phyloP scores from a whole-genome alignment of 2,888 invertebrate species.

The Congeria kusceri region DNA sequence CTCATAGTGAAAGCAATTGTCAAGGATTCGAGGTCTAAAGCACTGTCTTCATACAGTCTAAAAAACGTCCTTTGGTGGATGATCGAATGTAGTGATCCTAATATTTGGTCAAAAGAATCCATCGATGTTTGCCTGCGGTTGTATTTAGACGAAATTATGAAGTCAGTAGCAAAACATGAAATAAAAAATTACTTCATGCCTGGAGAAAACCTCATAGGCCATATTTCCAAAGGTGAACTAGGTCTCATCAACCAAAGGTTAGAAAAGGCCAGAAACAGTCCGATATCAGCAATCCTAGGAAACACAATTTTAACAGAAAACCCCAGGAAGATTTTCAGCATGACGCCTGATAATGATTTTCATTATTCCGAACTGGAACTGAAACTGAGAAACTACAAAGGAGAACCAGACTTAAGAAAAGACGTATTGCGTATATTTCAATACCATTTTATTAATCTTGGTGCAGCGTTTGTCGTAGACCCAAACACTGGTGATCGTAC shows the following conservation, averaged over 20 bases:
- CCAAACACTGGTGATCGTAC: slow-evolving; percentile 17
- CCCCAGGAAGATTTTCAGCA: background rate
- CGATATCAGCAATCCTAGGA: background rate
- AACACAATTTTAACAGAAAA: slow-evolving; percentile 10
- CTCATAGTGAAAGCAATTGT: slow-evolving; percentile 13
- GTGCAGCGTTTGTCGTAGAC: background rate
- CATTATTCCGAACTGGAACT: background rate
- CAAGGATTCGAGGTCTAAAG: slow-evolving; percentile 11
- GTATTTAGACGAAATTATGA: slow-evolving; percentile 6
- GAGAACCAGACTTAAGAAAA: background rate
- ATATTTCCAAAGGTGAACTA: background rate
- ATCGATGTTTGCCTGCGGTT: slow-evolving; percentile 3
- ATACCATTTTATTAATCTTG: slow-evolving; percentile 16
- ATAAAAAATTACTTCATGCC: slow-evolving; percentile 22
- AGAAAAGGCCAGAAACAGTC: slow-evolving; percentile 1
- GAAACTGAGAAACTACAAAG: background rate
- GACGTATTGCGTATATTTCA: background rate
- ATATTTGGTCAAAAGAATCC: background rate
- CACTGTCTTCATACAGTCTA: slow-evolving; percentile 24
- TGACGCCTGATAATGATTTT: slow-evolving; percentile 9
- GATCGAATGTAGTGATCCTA: slow-evolving; percentile 14
- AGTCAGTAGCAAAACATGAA: background rate
- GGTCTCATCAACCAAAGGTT: background rate
- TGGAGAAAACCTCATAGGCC: slow-evolving; percentile 11
- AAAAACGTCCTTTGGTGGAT: slow-evolving; percentile 33